phyloP scores from a whole-genome alignment of 2,888 invertebrate species.

The Lycia hirtaria region DNA sequence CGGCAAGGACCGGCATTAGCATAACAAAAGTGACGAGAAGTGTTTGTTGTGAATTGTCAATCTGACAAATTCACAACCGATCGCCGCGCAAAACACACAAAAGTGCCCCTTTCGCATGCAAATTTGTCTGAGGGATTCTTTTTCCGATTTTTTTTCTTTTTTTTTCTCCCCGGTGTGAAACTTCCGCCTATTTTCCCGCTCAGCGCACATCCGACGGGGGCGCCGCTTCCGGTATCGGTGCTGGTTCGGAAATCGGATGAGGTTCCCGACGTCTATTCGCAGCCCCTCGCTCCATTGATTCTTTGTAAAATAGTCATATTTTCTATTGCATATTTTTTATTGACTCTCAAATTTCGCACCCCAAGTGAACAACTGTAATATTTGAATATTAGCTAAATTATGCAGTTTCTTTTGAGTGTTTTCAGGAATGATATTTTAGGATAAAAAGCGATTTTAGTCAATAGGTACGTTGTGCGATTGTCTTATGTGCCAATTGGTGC shows the following conservation, averaged over 20 bases:
- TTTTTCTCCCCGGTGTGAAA: conserved; percentile 71
- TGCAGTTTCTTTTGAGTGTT: too few species aligned
- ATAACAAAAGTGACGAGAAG: conserved; percentile 79
- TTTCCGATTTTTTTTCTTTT: conserved; percentile 70
- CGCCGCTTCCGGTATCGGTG: conserved; percentile 70
- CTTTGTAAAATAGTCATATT: conserved; percentile 62
- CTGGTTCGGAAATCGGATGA: conserved; percentile 78
- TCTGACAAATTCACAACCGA: conserved; percentile 83
- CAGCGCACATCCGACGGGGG: conserved; percentile 77
- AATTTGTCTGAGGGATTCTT: conserved; percentile 77
- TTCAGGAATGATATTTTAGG: too few species aligned
- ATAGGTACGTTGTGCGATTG: too few species aligned
- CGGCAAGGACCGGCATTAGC: conserved; percentile 69
- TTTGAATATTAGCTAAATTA: neutral
- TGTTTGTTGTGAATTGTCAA: conserved; percentile 78
- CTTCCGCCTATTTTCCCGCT: conserved; percentile 85
- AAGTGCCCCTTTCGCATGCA: conserved; percentile 81
- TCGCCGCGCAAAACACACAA: conserved; percentile 73
- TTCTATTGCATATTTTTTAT: conserved; percentile 73
- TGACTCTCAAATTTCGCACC: conserved; percentile 55
- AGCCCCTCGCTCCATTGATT: conserved; percentile 67
- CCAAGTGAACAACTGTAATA: conserved; percentile 4
- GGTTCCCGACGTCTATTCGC: conserved; percentile 61
- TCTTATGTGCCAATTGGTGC: too few species aligned
- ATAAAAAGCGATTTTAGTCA: too few species aligned